phyloP scores from a whole-genome alignment of 2,113 vertebrate species.

The Papio anubis region DNA sequence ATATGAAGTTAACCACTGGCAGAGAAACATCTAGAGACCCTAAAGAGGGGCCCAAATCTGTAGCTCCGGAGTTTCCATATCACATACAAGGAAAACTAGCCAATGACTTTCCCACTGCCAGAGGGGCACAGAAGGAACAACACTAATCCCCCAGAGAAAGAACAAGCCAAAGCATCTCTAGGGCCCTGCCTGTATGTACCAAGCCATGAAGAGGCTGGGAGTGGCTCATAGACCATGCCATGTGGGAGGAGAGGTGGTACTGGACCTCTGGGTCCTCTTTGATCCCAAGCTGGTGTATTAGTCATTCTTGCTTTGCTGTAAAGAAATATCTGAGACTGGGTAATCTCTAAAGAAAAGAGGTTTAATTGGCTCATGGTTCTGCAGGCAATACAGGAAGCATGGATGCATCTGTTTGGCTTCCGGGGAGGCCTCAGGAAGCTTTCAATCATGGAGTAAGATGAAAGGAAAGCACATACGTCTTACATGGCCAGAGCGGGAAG shows the following conservation, averaged over 20 bases:
- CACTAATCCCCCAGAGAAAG: background rate
- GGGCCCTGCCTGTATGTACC: background rate
- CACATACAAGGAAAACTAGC: background rate
- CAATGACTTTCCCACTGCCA: background rate
- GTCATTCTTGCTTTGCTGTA: too few species aligned
- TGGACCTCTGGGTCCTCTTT: background rate
- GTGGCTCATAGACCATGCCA: background rate
- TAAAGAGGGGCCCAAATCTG: background rate
- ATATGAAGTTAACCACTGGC: background rate
- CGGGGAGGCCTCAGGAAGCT: too few species aligned
- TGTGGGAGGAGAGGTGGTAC: background rate
- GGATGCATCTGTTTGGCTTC: too few species aligned
- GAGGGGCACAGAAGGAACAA: accelerated
- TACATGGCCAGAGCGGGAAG: too few species aligned
- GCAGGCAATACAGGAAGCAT: too few species aligned
- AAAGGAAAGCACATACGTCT: too few species aligned
- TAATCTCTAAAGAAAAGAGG: too few species aligned
- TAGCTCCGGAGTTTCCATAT: background rate
- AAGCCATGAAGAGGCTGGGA: background rate
- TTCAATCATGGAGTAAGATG: too few species aligned
- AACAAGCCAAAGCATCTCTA: background rate
- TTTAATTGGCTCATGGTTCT: too few species aligned
- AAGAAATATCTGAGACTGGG: too few species aligned
- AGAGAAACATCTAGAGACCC: background rate
- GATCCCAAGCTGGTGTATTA: background rate